Evolutionary conservation across 2,888 invertebrate species (phyloP).

Genomic region (Rapana venosa): DNA sequence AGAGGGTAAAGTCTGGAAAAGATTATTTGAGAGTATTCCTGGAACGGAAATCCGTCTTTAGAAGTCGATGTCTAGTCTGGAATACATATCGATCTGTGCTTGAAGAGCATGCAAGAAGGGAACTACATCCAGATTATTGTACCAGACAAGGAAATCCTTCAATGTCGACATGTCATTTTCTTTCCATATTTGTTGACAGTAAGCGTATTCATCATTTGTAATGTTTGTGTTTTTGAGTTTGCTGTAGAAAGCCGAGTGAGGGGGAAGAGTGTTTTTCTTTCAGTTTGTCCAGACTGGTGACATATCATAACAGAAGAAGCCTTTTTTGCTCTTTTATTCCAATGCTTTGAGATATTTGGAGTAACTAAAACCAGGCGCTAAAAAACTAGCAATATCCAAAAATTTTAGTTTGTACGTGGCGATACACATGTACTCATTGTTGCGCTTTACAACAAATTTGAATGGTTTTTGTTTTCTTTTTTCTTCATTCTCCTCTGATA

Average conservation of each 20-base stretch:
- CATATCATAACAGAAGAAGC: not conserved
- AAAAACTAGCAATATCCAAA: not conserved
- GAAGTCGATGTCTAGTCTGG: not conserved
- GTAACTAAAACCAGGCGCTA: not conserved
- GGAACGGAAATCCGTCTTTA: constrained; percentile 5
- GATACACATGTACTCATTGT: not conserved
- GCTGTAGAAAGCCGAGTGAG: constrained; percentile 13
- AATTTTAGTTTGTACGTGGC: too few relatives aligned
- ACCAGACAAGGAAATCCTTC: not conserved
- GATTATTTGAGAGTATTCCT: constrained; percentile 11
- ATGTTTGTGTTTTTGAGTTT: not conserved
- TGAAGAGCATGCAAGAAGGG: constrained; percentile 8
- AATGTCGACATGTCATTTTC: not conserved
- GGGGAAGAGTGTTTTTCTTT: not conserved
- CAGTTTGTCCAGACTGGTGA: constrained; percentile 12
- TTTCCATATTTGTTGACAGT: not conserved
- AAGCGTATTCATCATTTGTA: not conserved
- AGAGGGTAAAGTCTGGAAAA: not conserved
- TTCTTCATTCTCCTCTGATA: too few relatives aligned
- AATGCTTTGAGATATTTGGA: constrained; percentile 3
- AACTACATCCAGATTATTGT: constrained; percentile 9
- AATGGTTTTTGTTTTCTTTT: too few relatives aligned
- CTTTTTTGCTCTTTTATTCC: not conserved
- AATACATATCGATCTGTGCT: constrained; percentile 30
- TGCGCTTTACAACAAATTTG: not conserved